Base-by-base conservation (phyloP, 1,140 invertebrate genomes). In the Hesperophylax magnus region DNA sequence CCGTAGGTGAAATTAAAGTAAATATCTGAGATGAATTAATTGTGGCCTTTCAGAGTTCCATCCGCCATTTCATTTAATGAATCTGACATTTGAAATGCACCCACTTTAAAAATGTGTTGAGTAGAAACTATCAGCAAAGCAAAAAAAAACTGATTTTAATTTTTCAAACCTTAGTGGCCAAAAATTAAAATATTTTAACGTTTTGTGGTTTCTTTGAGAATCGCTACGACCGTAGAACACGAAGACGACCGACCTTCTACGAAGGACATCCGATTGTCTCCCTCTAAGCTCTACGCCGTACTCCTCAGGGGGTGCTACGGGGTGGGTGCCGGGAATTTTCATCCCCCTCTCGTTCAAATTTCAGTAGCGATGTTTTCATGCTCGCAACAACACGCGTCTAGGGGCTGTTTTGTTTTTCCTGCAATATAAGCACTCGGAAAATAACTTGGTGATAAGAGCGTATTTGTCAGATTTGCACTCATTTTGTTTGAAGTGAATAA, bases 361-460 rank as follows among this genome's bases (percentile, higher is more conserved):
- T 84, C 83, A 84, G 83, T 84, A 81, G 76, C 77, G 78, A 78
- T n/a, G 34, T 67, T 58, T 65, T 78, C 39, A 54, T 53, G 54
- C 72, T 78, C 69, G 80, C 56, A 61, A 18, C 65, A 34, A 67
- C 78, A 81, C 80, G 83, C 78, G 77, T 67, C 15, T 20, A 58
- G 78, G 78, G 56, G 71, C 60, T 52, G 47, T 27, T 76, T 58
- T 60, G 11, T 47, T 47, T 14, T 47, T 47, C 39, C 39, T 47
- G 39, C 6, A 47, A 47, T 14, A 14, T 1, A 47, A 47, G 39
- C 9, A 47, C 2, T 47, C 39, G 39, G 11, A 0, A 47, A 47
- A 14, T 14, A 47, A 47, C 9, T 47, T 47, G 11, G 56, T 69
- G 65, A 69, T 69, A 69, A 69, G 65, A 69, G 31, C 11, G 39